These are phyloP conservation scores for Microtus ochrogaster DNA, from an alignment of 2,113 vertebrate genomes.

Conservation along the genomic window DNA sequence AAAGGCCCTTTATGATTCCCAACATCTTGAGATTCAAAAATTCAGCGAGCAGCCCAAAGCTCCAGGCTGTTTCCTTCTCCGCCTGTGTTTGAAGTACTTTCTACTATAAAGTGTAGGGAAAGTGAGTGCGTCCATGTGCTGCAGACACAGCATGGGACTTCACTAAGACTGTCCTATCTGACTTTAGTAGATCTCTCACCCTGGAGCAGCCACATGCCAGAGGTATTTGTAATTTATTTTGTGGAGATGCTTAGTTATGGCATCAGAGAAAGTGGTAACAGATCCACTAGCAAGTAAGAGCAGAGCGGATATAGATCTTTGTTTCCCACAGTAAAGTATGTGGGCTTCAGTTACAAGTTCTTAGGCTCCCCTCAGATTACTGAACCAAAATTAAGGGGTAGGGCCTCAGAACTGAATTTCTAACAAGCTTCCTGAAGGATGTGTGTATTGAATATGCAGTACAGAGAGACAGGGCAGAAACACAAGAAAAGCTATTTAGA, in stretches of 20 bases:
- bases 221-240: not conserved
- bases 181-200: not conserved
- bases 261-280: not conserved
- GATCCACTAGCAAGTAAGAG: not conserved
- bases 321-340: not conserved
- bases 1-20: not conserved
- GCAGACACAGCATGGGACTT: not conserved
- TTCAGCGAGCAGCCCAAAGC: not conserved
- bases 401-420: not conserved
- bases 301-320: not conserved
- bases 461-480: not conserved
- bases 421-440: not conserved
- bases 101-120: not conserved
- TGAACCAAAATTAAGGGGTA: not conserved
- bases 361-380: not conserved
- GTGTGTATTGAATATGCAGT: not conserved
- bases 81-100: not conserved
- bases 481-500: not conserved
- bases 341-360: not conserved
- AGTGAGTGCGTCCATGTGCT: not conserved
- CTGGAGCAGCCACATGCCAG: not conserved
- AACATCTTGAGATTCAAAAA: slow-evolving; percentile 11
- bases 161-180: not conserved
- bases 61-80: not conserved
- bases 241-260: not conserved